Evolutionary conservation across 1,140 invertebrate species (phyloP), one percentile per base, ranked within the genome.

Genomic region (Trichogramma pretiosum): DNA sequence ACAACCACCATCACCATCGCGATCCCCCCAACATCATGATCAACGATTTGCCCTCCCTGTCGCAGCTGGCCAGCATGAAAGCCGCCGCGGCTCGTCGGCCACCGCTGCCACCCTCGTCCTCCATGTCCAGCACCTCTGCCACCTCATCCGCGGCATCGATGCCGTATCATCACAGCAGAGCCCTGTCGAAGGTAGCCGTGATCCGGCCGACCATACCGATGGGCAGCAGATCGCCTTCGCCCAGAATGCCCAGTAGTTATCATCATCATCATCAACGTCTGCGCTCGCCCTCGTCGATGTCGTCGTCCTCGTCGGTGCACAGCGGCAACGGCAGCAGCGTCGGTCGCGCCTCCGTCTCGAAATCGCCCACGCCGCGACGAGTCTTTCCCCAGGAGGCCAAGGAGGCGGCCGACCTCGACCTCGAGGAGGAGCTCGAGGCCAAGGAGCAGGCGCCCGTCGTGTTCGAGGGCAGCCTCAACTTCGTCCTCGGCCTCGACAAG

Each of bases 381-480:
- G 23, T 62, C 50, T 17, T n/a, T 16, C 51, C 33, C 37, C 55
- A 24, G 1, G 22, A 16, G 26, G 44, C 58, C 5, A 21, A 48
- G 35, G 53, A 23, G 1, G 26, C 17, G 26, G 44, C 58, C 5
- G 19, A 46, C 38, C 41, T 0, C 26, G 37, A 13, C 10, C 54
- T 35, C 4, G 42, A 50, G 3, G 22, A n/a, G 9, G 14, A 53
- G 56, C 13, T 56, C 65, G 62, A 66, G 74, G 52, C 77, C 3
- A 78, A 79, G 57, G 83, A 85, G 51, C 80, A 82, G 37, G 80
- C 85, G 0, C 82, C 85, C 0, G 84, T 89, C 0, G 78, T 89
- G 0, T 85, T 89, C 48, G 82, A 87, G 55, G 86, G 83, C 0
- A 88, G 87, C 58, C 67, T 89, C 11, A 84, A 81, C 8, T 88